Evolutionary conservation across 1,140 invertebrate genomes (phyloP).

Genomic region (Macrostomum lignano): DNA sequence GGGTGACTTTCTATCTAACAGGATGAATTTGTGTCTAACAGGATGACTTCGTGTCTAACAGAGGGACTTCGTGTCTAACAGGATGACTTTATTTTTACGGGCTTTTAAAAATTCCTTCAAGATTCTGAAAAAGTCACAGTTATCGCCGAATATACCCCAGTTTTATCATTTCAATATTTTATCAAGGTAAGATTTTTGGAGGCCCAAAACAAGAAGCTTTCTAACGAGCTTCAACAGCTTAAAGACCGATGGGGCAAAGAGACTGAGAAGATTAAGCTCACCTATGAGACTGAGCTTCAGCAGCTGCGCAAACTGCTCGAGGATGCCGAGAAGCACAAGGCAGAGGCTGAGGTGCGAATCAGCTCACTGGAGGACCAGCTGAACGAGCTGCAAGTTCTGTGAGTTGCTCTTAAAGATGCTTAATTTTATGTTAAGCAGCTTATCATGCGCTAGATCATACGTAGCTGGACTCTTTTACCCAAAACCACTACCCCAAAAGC

Average conservation of each 20-base stretch:
- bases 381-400: too few species aligned
- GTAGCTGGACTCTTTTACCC: background rate
- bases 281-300: slow-evolving; percentile 29
- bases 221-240: slow-evolving; percentile 26
- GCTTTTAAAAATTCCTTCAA: background rate
- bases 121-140: too few species aligned
- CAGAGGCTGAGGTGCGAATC: slow-evolving; percentile 15
- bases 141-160: too few species aligned
- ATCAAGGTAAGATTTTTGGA: slow-evolving; percentile 21
- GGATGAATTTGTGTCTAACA: too few species aligned
- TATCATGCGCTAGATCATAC: too few species aligned
- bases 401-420: too few species aligned
- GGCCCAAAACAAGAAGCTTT: slow-evolving; percentile 29
- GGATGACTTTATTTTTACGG: background rate
- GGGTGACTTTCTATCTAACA: too few species aligned
- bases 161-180: too few species aligned
- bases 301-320: slow-evolving; percentile 19
- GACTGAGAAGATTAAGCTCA: slow-evolving; percentile 25
- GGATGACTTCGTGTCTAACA: too few species aligned
- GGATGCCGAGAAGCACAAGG: slow-evolving; percentile 18
- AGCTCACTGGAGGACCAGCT: too few species aligned
- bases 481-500: too few species aligned
- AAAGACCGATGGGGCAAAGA: slow-evolving; percentile 29
- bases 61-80: background rate
- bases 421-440: too few species aligned